These are phyloP conservation scores for Glossophaga mutica DNA, from an alignment of 2,797 vertebrate species.

Conservation along the genomic window DNA sequence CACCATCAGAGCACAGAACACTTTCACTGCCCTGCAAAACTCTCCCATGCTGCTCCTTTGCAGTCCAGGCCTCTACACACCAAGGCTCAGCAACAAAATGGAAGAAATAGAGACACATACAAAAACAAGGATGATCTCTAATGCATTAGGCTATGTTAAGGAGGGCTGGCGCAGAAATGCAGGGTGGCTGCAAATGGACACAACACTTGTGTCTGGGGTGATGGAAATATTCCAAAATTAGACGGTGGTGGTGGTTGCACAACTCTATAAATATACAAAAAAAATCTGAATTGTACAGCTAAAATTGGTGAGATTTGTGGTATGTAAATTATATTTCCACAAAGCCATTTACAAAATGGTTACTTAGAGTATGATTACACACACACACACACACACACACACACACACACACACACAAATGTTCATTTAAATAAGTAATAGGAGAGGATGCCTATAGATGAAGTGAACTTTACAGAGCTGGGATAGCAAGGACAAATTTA, in stretches of 20 bases:
- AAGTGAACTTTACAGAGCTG: background rate
- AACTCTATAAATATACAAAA: background rate
- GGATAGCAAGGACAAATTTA: fast-evolving
- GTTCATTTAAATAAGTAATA: background rate
- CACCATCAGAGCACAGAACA: background rate
- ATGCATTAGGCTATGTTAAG: background rate
- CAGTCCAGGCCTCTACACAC: no score
- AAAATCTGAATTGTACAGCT: background rate
- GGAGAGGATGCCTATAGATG: background rate
- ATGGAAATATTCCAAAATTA: background rate
- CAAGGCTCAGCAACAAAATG: background rate
- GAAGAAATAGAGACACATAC: fast-evolving
- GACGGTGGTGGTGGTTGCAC: fast-evolving
- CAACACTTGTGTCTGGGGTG: background rate
- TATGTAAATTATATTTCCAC: background rate
- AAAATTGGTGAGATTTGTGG: background rate
- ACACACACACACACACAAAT: no score
- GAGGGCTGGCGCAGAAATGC: no score
- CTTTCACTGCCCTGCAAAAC: no score
- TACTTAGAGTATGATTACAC: background rate
- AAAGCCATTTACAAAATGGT: background rate
- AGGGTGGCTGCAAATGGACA: fast-evolving
- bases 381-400: no score
- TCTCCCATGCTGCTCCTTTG: fast-evolving
- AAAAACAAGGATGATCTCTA: background rate